These are phyloP conservation scores for Macrotis lagotis DNA, from an alignment of 2,113 vertebrate genomes.

Conservation along the genomic window DNA sequence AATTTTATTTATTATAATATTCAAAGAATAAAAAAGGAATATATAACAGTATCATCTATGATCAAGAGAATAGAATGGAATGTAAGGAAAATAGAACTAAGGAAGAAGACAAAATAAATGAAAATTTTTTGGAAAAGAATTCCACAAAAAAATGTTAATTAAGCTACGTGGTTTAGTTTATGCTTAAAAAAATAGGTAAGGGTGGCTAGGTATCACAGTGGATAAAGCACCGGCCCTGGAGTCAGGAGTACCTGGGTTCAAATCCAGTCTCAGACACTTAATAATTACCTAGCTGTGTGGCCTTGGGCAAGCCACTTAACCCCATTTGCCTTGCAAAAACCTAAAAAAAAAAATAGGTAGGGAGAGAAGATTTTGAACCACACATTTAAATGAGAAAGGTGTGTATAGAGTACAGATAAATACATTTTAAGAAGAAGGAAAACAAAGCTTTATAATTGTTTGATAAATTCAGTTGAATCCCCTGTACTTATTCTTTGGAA, in stretches of 20 bases:
- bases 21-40: not conserved
- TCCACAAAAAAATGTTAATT: not conserved
- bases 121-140: not conserved
- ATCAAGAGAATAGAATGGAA: not conserved
- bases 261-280: no score
- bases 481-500: conserved; percentile 3
- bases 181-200: no score
- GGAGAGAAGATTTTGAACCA: not conserved
- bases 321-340: no score
- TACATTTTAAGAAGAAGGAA: not conserved
- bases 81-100: not conserved
- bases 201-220: no score
- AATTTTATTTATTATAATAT: not conserved
- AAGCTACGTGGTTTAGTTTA: not conserved
- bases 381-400: not conserved
- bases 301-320: no score
- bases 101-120: not conserved
- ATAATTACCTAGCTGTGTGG: no score
- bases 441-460: not conserved
- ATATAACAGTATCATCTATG: not conserved
- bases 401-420: not conserved
- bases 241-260: no score
- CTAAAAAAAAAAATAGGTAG: no score
- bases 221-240: no score
- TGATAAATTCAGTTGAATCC: not conserved